These are phyloP conservation scores for Drosophila truncata DNA, from an alignment of 1,140 invertebrate genomes.

Conservation along the genomic window DNA sequence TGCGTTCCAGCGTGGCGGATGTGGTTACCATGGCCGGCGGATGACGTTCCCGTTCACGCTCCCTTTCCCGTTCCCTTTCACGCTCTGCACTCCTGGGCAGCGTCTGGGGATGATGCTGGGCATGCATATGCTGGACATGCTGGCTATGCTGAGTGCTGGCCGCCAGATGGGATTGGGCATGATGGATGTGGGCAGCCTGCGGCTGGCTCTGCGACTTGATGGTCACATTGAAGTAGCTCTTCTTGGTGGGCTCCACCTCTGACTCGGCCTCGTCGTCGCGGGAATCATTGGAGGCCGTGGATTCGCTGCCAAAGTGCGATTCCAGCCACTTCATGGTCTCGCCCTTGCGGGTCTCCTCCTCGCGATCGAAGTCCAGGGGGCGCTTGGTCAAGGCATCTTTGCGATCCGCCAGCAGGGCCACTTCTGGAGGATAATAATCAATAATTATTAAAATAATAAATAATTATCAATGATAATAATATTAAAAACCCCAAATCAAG, in stretches of 20 bases:
- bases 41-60: conserved; percentile 33
- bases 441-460: background rate
- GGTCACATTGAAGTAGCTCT: conserved; percentile 91
- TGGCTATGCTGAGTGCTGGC: conserved; percentile 19
- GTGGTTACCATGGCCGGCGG: conserved; percentile 21
- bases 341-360: conserved; percentile 94
- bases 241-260: conserved; percentile 88
- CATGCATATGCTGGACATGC: conserved; percentile 22
- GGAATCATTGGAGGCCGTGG: conserved; percentile 90
- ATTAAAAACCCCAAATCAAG: background rate
- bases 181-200: conserved; percentile 30
- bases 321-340: conserved; percentile 96
- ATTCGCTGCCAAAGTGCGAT: conserved; percentile 95
- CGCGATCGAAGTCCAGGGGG: conserved; percentile 93
- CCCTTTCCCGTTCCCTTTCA: conserved; percentile 45
- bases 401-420: conserved; percentile 87
- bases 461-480: background rate
- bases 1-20: conserved; percentile 54
- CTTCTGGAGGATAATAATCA: conserved; percentile 64
- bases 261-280: conserved; percentile 86
- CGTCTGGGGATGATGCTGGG: conserved; percentile 53
- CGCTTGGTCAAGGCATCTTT: conserved; percentile 93
- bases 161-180: conserved; percentile 38
- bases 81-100: conserved; percentile 60
- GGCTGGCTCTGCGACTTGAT: conserved; percentile 89